Evolutionary conservation across 2,888 invertebrate genomes (phyloP).

Genomic region (Neoascia interrupta): DNA sequence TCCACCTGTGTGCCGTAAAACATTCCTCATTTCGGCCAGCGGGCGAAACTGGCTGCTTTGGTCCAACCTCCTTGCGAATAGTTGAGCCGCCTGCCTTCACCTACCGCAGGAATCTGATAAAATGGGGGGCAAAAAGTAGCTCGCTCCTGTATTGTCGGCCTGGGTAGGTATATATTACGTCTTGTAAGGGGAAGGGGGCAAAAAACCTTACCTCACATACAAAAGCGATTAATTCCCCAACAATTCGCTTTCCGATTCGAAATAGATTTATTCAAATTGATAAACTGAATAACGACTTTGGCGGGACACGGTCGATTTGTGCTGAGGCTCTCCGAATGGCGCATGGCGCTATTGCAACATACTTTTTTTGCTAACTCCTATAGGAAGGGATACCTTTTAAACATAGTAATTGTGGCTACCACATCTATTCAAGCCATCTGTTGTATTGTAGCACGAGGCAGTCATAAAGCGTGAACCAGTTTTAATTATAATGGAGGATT

Average conservation of each 20-base stretch:
- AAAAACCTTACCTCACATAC: conserved; percentile 10
- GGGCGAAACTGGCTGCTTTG: neutral
- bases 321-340: conserved; percentile 13
- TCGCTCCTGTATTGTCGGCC: conserved; percentile 46
- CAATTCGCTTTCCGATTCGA: conserved; percentile 56
- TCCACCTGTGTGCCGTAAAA: conserved; percentile 51
- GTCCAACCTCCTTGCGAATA: conserved; percentile 25
- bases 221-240: conserved; percentile 57
- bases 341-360: conserved; percentile 46
- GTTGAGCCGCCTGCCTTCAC: conserved; percentile 23
- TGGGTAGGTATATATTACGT: too few species aligned
- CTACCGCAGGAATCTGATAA: conserved; percentile 68
- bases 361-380: conserved; percentile 7
- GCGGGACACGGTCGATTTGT: conserved; percentile 9
- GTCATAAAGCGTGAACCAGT: conserved; percentile 51
- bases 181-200: conserved; percentile 14
- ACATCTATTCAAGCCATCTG: conserved; percentile 17
- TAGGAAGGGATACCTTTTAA: too few species aligned
- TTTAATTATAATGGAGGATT: conserved; percentile 51
- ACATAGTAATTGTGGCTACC: conserved; percentile 12
- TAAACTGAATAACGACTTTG: conserved; percentile 59
- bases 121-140: conserved; percentile 1
- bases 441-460: conserved; percentile 19
- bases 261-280: conserved; percentile 65
- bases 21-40: conserved; percentile 18